Conservation (phyloP, 2,888 invertebrate species). For the Cerastoderma edule region DNA sequence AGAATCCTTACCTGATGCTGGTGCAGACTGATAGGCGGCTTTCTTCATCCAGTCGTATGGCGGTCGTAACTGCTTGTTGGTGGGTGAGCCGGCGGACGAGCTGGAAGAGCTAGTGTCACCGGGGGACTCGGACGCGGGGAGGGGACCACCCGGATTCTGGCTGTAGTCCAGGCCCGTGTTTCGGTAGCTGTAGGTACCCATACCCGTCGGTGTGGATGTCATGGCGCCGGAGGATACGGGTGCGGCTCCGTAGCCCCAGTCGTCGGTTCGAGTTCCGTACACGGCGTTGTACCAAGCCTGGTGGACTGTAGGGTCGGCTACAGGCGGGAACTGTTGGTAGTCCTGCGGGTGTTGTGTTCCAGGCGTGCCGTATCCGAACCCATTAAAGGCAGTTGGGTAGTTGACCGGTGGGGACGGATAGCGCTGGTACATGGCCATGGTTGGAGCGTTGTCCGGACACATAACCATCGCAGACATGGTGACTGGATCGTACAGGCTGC, state of each 20-base stretch:
- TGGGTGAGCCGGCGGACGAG: conserved; percentile 65
- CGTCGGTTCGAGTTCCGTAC: conserved; percentile 66
- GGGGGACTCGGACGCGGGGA: conserved; percentile 61
- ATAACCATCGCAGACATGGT: conserved; percentile 61
- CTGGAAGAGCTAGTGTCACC: conserved; percentile 61
- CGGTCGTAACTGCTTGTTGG: conserved; percentile 73
- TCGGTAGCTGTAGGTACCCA: conserved; percentile 63
- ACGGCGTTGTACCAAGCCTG: conserved; percentile 65
- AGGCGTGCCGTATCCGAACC: conserved; percentile 48
- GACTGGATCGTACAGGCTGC: too few relatives aligned
- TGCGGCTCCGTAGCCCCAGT: conserved; percentile 68
- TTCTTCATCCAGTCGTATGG: conserved; percentile 82
- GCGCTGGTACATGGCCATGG: conserved; percentile 60
- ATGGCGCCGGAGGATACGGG: conserved; percentile 42
- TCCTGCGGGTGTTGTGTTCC: conserved; percentile 61
- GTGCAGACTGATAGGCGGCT: conserved; percentile 69
- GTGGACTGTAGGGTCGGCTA: conserved; percentile 61
- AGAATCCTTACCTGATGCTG: conserved; percentile 39
- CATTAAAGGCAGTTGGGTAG: conserved; percentile 48
- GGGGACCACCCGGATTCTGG: conserved; percentile 44
- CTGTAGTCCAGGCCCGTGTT: conserved; percentile 63
- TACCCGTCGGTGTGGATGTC: conserved; percentile 52
- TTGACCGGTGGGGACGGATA: conserved; percentile 63
- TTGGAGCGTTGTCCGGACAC: conserved; percentile 58
- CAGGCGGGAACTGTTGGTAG: conserved; percentile 58